These are phyloP conservation scores for Bombylius major DNA, from an alignment of 2,888 invertebrate species.

Conservation along the genomic window DNA sequence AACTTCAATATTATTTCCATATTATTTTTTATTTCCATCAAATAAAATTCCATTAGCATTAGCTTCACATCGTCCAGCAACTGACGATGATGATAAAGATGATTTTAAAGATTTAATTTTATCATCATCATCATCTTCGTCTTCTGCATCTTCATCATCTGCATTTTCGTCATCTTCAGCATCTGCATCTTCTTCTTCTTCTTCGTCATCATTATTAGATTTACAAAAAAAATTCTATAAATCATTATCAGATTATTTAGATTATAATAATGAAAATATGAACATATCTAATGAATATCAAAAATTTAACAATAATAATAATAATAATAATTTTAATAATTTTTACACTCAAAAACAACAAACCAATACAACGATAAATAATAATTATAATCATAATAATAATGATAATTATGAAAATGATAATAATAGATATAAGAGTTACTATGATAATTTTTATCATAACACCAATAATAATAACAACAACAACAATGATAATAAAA, in stretches of 20 bases:
- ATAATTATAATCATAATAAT: neutral
- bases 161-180: slow-evolving; percentile 5
- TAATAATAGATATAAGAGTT: neutral
- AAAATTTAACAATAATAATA: neutral
- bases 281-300: neutral
- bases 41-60: slow-evolving; percentile 34
- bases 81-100: slow-evolving; percentile 30
- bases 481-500: slow-evolving; percentile 2
- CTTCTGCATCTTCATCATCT: slow-evolving; percentile 24
- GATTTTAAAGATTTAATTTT: slow-evolving; percentile 13
- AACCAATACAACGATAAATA: neutral
- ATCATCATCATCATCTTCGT: slow-evolving; percentile 21
- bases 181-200: neutral
- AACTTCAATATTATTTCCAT: slow-evolving; percentile 23
- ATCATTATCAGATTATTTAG: neutral
- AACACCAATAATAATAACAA: slow-evolving; percentile 2
- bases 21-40: slow-evolving; percentile 47
- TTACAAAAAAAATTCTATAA: neutral
- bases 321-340: slow-evolving; percentile 7
- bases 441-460: neutral
- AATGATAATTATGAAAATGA: slow-evolving; percentile 1
- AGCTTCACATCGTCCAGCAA: slow-evolving; percentile 38
- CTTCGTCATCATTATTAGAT: neutral
- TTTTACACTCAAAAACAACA: neutral
- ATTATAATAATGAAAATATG: slow-evolving; percentile 1